Conservation (phyloP, 1,140 invertebrate genomes). For the Achroia grisella region DNA sequence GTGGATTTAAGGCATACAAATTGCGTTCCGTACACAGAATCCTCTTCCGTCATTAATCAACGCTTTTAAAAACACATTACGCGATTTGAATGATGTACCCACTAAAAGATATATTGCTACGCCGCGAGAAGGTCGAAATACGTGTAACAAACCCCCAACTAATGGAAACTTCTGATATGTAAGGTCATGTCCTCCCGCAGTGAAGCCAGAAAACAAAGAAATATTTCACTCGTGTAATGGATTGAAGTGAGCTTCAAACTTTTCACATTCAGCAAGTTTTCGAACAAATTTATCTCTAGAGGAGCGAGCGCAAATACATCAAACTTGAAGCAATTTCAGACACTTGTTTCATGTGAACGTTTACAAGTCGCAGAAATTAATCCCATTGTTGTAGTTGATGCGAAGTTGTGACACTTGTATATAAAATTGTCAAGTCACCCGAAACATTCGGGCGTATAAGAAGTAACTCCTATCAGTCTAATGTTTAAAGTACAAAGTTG, state of each 20-base stretch:
- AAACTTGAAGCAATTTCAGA: slow-evolving; percentile 69
- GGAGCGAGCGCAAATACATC: slow-evolving; percentile 66
- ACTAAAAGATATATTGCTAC: slow-evolving; percentile 10
- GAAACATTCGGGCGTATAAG: too few species aligned
- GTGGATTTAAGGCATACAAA: not conserved
- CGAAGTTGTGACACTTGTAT: not conserved
- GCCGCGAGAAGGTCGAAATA: not conserved
- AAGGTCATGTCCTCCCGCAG: slow-evolving; percentile 41
- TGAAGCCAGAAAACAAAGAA: slow-evolving; percentile 69
- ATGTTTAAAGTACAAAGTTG: too few species aligned
- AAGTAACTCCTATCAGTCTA: too few species aligned
- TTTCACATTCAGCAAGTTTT: slow-evolving; percentile 71
- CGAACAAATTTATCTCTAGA: slow-evolving; percentile 71
- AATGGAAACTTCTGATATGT: slow-evolving; percentile 62
- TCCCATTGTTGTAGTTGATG: slow-evolving; percentile 19
- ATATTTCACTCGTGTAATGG: slow-evolving; percentile 72
- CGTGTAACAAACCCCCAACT: slow-evolving; percentile 6
- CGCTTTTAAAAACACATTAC: slow-evolving; percentile 6
- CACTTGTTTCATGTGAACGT: slow-evolving; percentile 62
- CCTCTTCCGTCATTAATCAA: slow-evolving; percentile 9
- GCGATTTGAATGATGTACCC: slow-evolving; percentile 6
- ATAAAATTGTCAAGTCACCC: not conserved
- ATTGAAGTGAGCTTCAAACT: slow-evolving; percentile 72
- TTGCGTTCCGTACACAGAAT: not conserved
- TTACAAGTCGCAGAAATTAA: slow-evolving; percentile 53